A percentile compares a stretch with the other conserved stretches of the same genome.
These are phyloP conservation scores for Seira sanloemensis DNA, from an alignment of 2,888 invertebrate species.

Conservation along the genomic window DNA sequence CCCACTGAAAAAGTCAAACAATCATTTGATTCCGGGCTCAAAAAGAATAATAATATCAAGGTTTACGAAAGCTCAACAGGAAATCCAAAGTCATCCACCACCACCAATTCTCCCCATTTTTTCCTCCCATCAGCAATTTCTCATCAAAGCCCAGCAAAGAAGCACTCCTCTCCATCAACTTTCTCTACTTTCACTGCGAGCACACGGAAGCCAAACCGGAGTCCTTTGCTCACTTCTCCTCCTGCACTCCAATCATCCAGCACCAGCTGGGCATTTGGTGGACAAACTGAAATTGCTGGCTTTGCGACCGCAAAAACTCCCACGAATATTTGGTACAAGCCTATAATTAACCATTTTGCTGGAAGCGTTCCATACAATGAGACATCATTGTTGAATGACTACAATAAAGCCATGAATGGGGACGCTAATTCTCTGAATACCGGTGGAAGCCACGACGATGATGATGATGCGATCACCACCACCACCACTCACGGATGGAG, in stretches of 20 bases:
- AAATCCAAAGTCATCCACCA: conserved; percentile 31
- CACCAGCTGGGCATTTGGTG: conserved; percentile 19
- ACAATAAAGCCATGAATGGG: background rate
- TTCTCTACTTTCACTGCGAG: background rate
- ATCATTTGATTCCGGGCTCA: background rate
- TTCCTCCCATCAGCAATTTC: background rate
- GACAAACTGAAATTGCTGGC: conserved; percentile 46
- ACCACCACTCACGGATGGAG: background rate
- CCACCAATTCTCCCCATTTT: conserved; percentile 22
- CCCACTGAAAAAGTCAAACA: conserved; percentile 19
- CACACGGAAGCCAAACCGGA: no score
- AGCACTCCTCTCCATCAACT: background rate
- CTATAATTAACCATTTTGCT: conserved; percentile 67
- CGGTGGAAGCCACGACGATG: background rate
- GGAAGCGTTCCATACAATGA: conserved; percentile 31
- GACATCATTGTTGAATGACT: background rate
- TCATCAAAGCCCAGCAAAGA: background rate
- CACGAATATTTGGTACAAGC: conserved; percentile 71
- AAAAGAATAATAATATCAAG: conserved; percentile 25
- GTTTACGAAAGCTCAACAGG: conserved; percentile 42
- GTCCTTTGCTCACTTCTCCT: conserved; percentile 8
- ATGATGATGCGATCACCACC: conserved; percentile 11
- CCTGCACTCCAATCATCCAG: background rate
- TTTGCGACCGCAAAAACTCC: conserved; percentile 57
- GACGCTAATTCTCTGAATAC: background rate